phyloP scores from a whole-genome alignment of 2,113 vertebrate genomes.

The Labrus mixtus region DNA sequence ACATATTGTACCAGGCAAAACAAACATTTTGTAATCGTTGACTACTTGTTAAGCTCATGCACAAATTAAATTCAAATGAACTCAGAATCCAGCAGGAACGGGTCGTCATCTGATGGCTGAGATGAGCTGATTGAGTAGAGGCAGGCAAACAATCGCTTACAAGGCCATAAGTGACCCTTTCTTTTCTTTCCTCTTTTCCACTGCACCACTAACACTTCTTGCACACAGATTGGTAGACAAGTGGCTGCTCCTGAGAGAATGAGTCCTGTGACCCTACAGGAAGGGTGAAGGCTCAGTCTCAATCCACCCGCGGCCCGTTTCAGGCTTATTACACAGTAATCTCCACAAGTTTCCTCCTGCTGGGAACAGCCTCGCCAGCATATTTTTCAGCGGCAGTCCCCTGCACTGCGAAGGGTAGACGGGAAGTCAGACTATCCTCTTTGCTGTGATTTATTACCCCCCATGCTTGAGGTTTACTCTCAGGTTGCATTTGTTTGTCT shows the following conservation, averaged over 20 bases:
- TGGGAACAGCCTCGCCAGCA: conserved; percentile 70
- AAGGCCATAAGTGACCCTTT: conserved; percentile 19
- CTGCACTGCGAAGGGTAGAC: conserved; percentile 12
- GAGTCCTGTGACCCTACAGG: conserved; percentile 63
- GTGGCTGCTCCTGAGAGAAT: conserved; percentile 59
- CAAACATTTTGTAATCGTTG: too few species aligned
- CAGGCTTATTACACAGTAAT: conserved; percentile 78
- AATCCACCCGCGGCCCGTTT: conserved; percentile 69
- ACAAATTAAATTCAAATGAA: conserved; percentile 44
- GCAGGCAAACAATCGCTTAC: conserved; percentile 33
- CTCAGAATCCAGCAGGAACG: conserved; percentile 14
- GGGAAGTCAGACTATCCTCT: conserved; percentile 51
- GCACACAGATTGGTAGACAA: conserved; percentile 60
- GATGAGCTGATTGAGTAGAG: conserved; percentile 12
- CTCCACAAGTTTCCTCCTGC: conserved; percentile 65
- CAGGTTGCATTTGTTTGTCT: conserved; percentile 68
- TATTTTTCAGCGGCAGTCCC: conserved; percentile 50
- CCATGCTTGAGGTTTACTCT: conserved; percentile 40
- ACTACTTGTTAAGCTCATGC: background rate
- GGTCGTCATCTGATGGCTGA: conserved; percentile 44
- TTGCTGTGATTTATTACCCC: conserved; percentile 71
- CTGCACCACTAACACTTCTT: conserved; percentile 40
- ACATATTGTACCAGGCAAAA: background rate
- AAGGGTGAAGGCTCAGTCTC: conserved; percentile 76
- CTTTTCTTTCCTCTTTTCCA: conserved; percentile 23